Base-by-base conservation (phyloP, 1,140 invertebrate genomes). In the Zophobas morio region DNA sequence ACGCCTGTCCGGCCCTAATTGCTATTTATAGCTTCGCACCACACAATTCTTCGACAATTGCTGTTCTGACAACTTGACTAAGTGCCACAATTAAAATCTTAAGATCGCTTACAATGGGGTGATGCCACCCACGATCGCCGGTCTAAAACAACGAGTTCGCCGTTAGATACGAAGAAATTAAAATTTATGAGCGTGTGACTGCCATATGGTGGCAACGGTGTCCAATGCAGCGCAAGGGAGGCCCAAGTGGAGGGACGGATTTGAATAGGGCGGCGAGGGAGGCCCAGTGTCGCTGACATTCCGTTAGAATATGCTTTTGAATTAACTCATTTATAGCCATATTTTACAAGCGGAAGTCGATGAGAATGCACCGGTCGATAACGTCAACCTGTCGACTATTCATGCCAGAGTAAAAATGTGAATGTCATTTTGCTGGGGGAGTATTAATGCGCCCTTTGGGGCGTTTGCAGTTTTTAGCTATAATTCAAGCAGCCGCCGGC, bases 1-100 rank as follows among this genome's bases (percentile, higher is more conserved):
- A 79, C 77, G 75, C 75, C 78, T 79, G 79, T 80, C 79, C 8
- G 53, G 39, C 32, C 72, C 70, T 80, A 80, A 80, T 80, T 80
- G 76, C 79, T 80, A 80, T 80, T 80, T 80, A 80, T 80, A 73
- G 79, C 66, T 78, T 77, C 79, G 75, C 78, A 79, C 78, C 75
- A 77, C 71, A 75, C 79, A 74, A 63, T 77, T 74, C 73, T 75
- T 63, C 78, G 70, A 79, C 75, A 79, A 79, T 79, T 74, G 74
- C 78, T 49, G 33, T 79, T 77, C 78, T 70, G 75, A 79, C 75
- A 79, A 76, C 71, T 56, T 77, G 47, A 79, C 75, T 77, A 74
- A 79, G 75, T 77, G 70, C 75, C 78, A 79, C 75, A 79, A 77
- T 79, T 77, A 79, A 79, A 78, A 77, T 74, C 75, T 74, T 46